phyloP scores from a whole-genome alignment of 1,140 invertebrate species.

The Holotrichia oblita region DNA sequence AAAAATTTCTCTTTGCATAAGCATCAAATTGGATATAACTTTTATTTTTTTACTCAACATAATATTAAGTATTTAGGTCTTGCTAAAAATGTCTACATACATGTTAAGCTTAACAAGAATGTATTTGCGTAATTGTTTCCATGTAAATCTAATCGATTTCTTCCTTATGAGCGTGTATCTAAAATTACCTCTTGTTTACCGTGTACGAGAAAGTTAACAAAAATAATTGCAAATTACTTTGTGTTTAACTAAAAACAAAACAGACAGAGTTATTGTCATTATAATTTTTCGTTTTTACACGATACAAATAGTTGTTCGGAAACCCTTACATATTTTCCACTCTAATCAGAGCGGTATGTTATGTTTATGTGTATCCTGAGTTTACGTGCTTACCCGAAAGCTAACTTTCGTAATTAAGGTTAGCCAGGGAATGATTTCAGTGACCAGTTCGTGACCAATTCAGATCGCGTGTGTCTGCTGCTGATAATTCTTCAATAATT shows the following conservation, averaged over 20 bases:
- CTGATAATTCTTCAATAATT: slow-evolving; percentile 53
- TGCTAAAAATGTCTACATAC: no score
- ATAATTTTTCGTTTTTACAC: not conserved
- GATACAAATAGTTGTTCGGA: not conserved
- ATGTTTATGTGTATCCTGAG: not conserved
- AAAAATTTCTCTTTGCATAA: no score
- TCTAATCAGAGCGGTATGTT: not conserved
- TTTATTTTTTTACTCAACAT: no score
- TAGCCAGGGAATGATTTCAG: slow-evolving; percentile 36
- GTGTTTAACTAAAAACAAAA: not conserved
- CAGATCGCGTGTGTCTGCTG: slow-evolving; percentile 49
- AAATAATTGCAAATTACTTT: not conserved
- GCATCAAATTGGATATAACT: no score
- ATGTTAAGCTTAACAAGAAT: no score
- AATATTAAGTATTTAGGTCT: no score
- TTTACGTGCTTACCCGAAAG: slow-evolving; percentile 32
- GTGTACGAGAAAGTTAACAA: not conserved
- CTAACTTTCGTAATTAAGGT: slow-evolving; percentile 37
- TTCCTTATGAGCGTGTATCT: no score
- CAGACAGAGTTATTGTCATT: not conserved
- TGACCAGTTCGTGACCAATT: slow-evolving; percentile 49
- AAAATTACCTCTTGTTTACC: not conserved
- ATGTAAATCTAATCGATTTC: no score
- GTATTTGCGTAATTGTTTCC: no score
- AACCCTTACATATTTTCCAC: not conserved